A percentile compares a stretch with the other conserved stretches of the same genome.
phyloP scores from a whole-genome alignment of 2,113 vertebrate genomes.

The Neolamprologus variostigma region DNA sequence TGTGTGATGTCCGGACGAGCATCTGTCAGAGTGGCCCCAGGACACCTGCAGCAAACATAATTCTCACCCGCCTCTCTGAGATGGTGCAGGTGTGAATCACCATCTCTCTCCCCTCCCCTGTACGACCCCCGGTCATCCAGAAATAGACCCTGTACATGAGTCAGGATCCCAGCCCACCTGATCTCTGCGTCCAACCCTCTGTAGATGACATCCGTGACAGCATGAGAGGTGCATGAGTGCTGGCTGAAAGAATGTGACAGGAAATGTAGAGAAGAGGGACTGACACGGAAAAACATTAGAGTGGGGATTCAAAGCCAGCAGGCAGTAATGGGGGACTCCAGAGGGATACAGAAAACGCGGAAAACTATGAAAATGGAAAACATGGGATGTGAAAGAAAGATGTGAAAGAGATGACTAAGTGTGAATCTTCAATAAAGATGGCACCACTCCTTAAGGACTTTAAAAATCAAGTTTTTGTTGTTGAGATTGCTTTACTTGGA shows the following conservation, averaged over 20 bases:
- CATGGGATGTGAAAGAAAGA: background rate
- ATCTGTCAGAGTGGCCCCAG: background rate
- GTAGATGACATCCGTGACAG: background rate
- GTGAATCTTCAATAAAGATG: background rate
- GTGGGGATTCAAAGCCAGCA: background rate
- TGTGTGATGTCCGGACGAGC: constrained; percentile 31
- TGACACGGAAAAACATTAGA: background rate
- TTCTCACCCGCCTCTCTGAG: constrained; percentile 49
- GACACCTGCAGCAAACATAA: constrained; percentile 50
- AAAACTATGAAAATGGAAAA: constrained; percentile 1
- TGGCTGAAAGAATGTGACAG: background rate
- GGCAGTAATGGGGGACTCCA: background rate
- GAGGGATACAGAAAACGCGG: background rate
- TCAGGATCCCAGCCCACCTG: constrained; percentile 4
- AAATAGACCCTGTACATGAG: constrained; percentile 28
- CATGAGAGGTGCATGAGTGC: background rate
- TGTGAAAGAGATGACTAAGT: background rate
- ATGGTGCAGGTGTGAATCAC: constrained; percentile 57
- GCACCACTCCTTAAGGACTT: background rate
- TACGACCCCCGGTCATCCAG: background rate
- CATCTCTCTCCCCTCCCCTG: constrained; percentile 19
- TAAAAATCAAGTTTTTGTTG: background rate
- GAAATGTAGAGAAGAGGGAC: background rate
- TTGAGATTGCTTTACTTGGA: background rate
- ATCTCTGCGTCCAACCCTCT: background rate